Conservation (phyloP, 2,797 vertebrate species). For the Schizopygopsis malacanthus region DNA sequence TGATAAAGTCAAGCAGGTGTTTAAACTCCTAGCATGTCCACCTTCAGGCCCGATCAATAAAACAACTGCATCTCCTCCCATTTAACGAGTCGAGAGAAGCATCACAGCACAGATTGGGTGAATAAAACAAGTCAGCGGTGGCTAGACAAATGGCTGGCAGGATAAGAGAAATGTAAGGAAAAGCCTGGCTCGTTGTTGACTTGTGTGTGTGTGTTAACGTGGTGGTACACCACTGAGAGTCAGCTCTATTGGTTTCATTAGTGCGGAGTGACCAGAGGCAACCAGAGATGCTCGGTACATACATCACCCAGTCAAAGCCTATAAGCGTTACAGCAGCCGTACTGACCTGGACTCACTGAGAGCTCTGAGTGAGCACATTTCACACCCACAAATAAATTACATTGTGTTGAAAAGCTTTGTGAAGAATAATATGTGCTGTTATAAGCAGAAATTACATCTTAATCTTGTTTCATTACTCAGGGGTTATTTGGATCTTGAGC, state of each 20-base stretch:
- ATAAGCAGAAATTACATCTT: constrained; percentile 17
- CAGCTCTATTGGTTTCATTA: constrained; percentile 50
- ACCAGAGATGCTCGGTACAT: constrained; percentile 33
- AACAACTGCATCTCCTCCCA: constrained; percentile 24
- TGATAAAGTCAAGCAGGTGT: background rate
- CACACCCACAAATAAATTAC: background rate
- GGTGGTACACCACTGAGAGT: constrained; percentile 25
- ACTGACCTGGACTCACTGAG: constrained; percentile 6
- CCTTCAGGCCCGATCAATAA: constrained; percentile 41
- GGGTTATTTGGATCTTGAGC: constrained; percentile 10
- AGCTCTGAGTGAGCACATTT: constrained; percentile 14
- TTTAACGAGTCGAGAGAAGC: constrained; percentile 28
- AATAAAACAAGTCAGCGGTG: constrained; percentile 42
- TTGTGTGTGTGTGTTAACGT: constrained; percentile 16
- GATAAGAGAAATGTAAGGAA: constrained; percentile 40
- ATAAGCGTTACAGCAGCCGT: constrained; percentile 12
- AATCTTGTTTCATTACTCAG: constrained; percentile 10
- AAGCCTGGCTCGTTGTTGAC: constrained; percentile 43
- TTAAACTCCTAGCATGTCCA: constrained; percentile 11
- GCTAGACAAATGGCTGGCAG: constrained; percentile 48
- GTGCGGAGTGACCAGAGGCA: constrained; percentile 42
- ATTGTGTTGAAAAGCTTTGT: background rate
- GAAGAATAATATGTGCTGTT: constrained; percentile 13
- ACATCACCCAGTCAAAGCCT: constrained; percentile 45
- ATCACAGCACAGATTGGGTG: constrained; percentile 35